A percentile compares a stretch with the other conserved stretches of the same genome.
Conservation (phyloP, 2,797 vertebrate species). For the Amphiprion clarkii region DNA sequence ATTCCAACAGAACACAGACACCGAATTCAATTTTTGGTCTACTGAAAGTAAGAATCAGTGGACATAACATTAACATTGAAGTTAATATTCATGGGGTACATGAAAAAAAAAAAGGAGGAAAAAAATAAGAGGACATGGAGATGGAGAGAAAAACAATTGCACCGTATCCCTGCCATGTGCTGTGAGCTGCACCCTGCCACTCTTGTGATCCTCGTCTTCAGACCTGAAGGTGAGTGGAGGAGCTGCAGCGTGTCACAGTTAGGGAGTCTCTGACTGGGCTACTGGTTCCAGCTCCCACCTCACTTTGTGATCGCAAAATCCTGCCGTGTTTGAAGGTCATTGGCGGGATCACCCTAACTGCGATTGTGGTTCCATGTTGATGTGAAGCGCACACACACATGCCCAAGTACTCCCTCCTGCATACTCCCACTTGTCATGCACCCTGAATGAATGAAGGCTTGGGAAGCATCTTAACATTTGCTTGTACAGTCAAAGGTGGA, state of each 20-base stretch:
- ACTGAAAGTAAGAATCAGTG: slow-evolving; percentile 49
- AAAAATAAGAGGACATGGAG: slow-evolving; percentile 16
- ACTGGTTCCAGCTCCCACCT: slow-evolving; percentile 59
- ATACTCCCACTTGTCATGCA: slow-evolving; percentile 49
- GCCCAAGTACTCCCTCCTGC: neutral
- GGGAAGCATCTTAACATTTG: slow-evolving; percentile 63
- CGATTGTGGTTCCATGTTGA: slow-evolving; percentile 39
- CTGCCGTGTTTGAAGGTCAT: slow-evolving; percentile 62
- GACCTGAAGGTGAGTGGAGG: slow-evolving; percentile 39
- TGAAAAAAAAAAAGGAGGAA: slow-evolving; percentile 24
- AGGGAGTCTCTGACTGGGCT: slow-evolving; percentile 36
- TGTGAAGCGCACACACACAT: slow-evolving; percentile 4
- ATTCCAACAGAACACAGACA: slow-evolving; percentile 51
- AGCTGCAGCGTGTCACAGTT: slow-evolving; percentile 31
- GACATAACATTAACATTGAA: slow-evolving; percentile 49
- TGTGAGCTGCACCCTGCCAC: slow-evolving; percentile 35
- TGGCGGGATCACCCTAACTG: slow-evolving; percentile 48
- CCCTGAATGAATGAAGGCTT: slow-evolving; percentile 69
- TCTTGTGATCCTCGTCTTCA: slow-evolving; percentile 31
- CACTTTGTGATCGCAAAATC: slow-evolving; percentile 33
- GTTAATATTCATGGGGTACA: slow-evolving; percentile 39
- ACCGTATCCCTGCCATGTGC: slow-evolving; percentile 75
- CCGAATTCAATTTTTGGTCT: slow-evolving; percentile 45
- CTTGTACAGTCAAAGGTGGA: slow-evolving; percentile 47
- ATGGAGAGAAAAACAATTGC: slow-evolving; percentile 58